phyloP scores from a whole-genome alignment of 2,797 vertebrate genomes.

The Trematomus bernacchii region DNA sequence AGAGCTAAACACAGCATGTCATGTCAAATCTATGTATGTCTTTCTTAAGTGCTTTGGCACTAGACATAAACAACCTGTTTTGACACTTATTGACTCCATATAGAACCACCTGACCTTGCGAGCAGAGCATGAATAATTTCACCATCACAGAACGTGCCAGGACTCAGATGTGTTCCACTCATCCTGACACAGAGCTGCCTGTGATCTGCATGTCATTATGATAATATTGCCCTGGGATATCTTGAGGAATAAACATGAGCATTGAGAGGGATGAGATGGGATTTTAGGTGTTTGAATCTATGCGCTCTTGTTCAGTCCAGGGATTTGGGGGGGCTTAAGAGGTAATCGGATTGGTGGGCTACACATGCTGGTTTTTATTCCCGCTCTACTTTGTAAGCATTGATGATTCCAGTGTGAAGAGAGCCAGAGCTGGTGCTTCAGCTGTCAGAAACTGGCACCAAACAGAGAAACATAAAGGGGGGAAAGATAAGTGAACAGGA shows the following conservation, averaged over 20 bases:
- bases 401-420: conserved; percentile 38
- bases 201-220: conserved; percentile 63
- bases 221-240: conserved; percentile 38
- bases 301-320: conserved; percentile 50
- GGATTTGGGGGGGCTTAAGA: conserved; percentile 69
- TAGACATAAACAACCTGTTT: conserved; percentile 38
- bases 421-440: conserved; percentile 15
- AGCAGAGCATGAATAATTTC: conserved; percentile 22
- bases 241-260: conserved; percentile 67
- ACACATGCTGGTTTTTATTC: conserved; percentile 53
- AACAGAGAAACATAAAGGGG: neutral
- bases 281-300: conserved; percentile 63
- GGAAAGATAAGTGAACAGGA: neutral
- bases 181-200: conserved; percentile 46
- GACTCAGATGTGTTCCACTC: conserved; percentile 37
- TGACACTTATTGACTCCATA: conserved; percentile 28
- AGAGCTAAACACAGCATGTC: neutral
- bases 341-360: conserved; percentile 71
- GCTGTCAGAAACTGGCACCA: conserved; percentile 42
- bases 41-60: neutral
- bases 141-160: conserved; percentile 14
- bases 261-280: conserved; percentile 58
- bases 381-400: conserved; percentile 39
- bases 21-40: neutral
- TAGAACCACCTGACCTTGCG: conserved; percentile 30